Base-by-base conservation (phyloP, 92 coral and sea anemone species). In the Isaurus tuberculatus region DNA sequence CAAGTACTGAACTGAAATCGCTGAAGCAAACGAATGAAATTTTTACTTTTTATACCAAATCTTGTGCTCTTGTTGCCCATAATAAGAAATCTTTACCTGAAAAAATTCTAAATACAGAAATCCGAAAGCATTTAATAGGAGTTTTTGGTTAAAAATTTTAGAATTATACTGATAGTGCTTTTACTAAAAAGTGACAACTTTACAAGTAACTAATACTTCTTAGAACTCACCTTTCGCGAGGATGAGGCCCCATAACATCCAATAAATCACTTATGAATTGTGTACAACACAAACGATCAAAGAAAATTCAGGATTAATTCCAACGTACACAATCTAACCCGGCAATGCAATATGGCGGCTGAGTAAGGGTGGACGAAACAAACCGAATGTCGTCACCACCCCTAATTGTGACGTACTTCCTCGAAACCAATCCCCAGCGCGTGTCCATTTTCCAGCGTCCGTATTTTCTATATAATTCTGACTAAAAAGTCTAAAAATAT, bases 391-490 rank as follows among this genome's bases (percentile, higher is more conserved):
- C 94, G 88, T 94, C 92, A 92, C 90, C 97, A 91, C 94, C 97
- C 97, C 94, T 86, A 92, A 79, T 86, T 91, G 74, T 93, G 97
- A 93, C 97, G 97, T 87, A 86, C 79, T 93, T 93, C 97, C 97
- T 91, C 83, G 73, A 42, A 36, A 69, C 97, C 96, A 92, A 90
- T 72, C 87, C 88, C 87, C 55, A 33, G 2, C 43, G 57, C 23
- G 22, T 44, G 31, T 57, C 19, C 4, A 19, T 57, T 57, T 57
- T 57, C 2, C 19, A 57, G 27, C 65, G 11, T n/a, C 27, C 2
- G 19, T 34, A 63, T 6, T 4, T 40, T 40, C 43, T 4, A 37
- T 4, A 37, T 9, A 37, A 5, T 37, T 37, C 43, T 37, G 8
- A n/a, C n/a, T n/a, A n/a, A n/a, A n/a, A n/a, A n/a, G n/a, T n/a